Base-by-base conservation (phyloP, 2,888 invertebrate genomes). In the Athetis lepigone region DNA sequence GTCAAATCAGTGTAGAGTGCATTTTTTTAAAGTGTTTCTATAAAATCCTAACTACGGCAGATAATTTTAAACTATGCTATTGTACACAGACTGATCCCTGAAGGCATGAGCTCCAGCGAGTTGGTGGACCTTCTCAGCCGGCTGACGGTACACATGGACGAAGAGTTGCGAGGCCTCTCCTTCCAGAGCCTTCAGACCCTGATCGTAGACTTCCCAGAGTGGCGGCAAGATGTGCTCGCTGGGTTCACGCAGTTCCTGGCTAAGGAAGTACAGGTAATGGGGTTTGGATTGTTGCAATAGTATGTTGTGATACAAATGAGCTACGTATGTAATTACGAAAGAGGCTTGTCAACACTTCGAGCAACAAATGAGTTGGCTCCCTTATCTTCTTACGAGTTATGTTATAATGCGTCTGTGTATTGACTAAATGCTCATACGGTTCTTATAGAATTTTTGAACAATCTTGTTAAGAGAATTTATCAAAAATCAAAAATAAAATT, bases 101-200 rank as follows among this genome's bases (percentile, higher is more conserved):
- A 99, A 87, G 99, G 99, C 11, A 99, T 99, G 98, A 98, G 98
- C 16, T 97, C 98, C 11, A 96, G 97, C 33, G 99, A 99, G 90
- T 95, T 99, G 61, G 98, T 99, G 4, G 99, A 99, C 85, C 95
- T 99, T 75, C 95, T 99, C 4, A 97, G 98, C 39, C 96, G 99
- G 5, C 96, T 99, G 46, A 99, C 99, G 0, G 98, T 99, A 0
- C 99, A 99, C 88, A 98, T 99, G 97, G 99, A 99, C 84, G 99
- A 99, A 88, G 99, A 99, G 92, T 95, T 99, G 56, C 96, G 99
- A 27, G 98, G 97, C 4, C 95, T 99, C 56, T 98, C 99, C 0
- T 98, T 98, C 93, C 99, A 99, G 90, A 98, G 99, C 80, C 95
- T 99, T 45, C 99, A 99, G 92, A 99, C 99, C 47, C 95, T 99